Evolutionary conservation across 1,140 invertebrate genomes (phyloP), one percentile per base, ranked within the genome.

Genomic region (Pteromalus puparum): DNA sequence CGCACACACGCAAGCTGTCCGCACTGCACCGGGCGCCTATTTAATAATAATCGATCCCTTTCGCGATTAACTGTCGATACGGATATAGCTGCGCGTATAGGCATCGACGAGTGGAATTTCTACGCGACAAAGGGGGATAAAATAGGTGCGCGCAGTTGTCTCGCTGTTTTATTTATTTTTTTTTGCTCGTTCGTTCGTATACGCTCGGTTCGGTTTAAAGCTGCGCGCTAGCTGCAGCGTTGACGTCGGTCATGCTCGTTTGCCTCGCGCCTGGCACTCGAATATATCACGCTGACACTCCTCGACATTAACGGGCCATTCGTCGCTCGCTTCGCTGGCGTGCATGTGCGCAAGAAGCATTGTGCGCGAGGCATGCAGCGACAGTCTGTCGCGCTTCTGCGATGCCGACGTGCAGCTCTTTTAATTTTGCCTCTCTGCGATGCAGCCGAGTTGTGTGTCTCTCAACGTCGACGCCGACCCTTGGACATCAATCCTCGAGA

Each of bases 221-320:
- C 4, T n/a, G n/a, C n/a, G n/a, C 5, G 1, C 3, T 7, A 9
- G 18, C 53, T 34, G 26, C 24, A 34, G 76, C 82, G 82, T 77
- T 77, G 82, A 82, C 81, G 81, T 82, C 83, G 76, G 73, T 77
- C 81, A 83, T 77, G 82, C 80, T 84, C 80, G 74, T 84, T 78
- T 79, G 67, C 77, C 73, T 82, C 48, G 70, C 78, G 74, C 78
- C 75, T 53, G 72, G 72, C 86, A 86, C 87, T 88, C 84, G 86
- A 87, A 88, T 88, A 87, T 88, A 87, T 88, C 88, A 88, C 85
- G 81, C 86, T 87, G 88, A 88, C 88, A 88, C 88, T 87, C 84
- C 82, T 79, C 78, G 86, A 88, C 87, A 87, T 87, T 87, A 88
- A 88, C 88, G 83, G 83, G 86, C 86, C 86, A 88, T 88, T 87